Percentiles rank a stretch among this genome's conserved stretches.
Evolutionary conservation across 1,140 invertebrate genomes (phyloP).

Genomic region (Bombus waltoni): DNA sequence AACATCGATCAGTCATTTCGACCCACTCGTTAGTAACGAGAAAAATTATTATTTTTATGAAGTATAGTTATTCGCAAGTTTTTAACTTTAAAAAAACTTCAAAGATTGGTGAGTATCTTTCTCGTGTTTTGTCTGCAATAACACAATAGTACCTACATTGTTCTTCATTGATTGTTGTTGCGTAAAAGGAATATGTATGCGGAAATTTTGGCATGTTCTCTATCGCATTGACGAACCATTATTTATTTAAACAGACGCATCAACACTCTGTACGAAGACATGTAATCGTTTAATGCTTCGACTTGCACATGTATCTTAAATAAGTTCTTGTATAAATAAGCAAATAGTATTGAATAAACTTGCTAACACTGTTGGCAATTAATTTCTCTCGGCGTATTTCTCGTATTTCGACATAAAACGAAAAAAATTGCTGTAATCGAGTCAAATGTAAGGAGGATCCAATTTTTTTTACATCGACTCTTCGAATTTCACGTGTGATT

Average conservation of each 20-base stretch:
- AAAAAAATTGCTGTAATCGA: background rate
- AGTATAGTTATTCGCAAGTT: background rate
- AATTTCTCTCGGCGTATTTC: background rate
- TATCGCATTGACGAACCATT: too few species aligned
- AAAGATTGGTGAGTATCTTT: background rate
- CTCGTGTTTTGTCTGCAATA: background rate
- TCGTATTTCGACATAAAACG: background rate
- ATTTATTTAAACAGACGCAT: too few species aligned
- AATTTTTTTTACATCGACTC: background rate
- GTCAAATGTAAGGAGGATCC: too few species aligned
- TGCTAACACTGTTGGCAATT: background rate
- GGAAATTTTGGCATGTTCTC: too few species aligned
- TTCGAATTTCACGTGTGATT: slow-evolving; percentile 32
- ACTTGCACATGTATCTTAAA: background rate
- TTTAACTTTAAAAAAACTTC: background rate
- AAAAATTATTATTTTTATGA: background rate
- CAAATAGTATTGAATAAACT: background rate
- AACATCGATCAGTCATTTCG: background rate
- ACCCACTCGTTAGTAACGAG: background rate
- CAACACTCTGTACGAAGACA: too few species aligned
- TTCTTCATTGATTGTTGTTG: too few species aligned
- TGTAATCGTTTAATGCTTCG: too few species aligned
- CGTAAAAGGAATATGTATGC: too few species aligned
- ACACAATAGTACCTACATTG: background rate
- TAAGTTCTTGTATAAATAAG: background rate